Evolutionary conservation across 2,113 vertebrate species (phyloP), one percentile per base, ranked within the genome.

Genomic region (Peromyscus polionotus): DNA sequence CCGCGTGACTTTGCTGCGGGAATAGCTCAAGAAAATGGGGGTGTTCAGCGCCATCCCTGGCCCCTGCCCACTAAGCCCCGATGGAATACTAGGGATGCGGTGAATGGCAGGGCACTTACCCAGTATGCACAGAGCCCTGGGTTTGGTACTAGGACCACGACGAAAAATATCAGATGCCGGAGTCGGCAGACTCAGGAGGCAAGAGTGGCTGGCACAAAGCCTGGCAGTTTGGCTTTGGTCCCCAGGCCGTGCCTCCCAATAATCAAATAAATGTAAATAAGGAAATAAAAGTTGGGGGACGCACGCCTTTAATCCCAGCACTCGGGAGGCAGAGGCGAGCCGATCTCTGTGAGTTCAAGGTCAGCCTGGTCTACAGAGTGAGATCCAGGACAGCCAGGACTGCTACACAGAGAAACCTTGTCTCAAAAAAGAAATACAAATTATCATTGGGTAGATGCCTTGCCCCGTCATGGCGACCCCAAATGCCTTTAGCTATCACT

Each of bases 21-120:
- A 6, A 28, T 7, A 13, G 16, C 36, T 33, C 4, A 3, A 3
- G 26, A 4, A 3, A 3, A 3, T 12, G 9, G 0, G 22, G 42
- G n/a, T 24, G 22, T 42, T 22, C 61, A 28, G 67, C 11, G 7
- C 36, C 11, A 59, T 36, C n/a, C 6, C 3, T 28, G 67, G 79
- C 59, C 67, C 59, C 65, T 17, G 14, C 10, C 8, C 4, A 22
- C 14, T 8, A 63, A 88, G 33, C 14, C 22, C 90, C 45, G 26
- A 8, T 5, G 11, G 48, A 79, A 31, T 13, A 26, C 28, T 51
- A 26, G 26, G 26, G 76, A 51, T 48, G 42, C 16, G 28, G 76
- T 3, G 28, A 31, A 19, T 33, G 14, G 12, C 14, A 79, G 42
- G 31, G 42, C 11, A 28, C 48, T 54, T 3, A 33, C 26, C 48